Evolutionary conservation across 2,113 vertebrate species (phyloP).

Genomic region (Orcinus orca): DNA sequence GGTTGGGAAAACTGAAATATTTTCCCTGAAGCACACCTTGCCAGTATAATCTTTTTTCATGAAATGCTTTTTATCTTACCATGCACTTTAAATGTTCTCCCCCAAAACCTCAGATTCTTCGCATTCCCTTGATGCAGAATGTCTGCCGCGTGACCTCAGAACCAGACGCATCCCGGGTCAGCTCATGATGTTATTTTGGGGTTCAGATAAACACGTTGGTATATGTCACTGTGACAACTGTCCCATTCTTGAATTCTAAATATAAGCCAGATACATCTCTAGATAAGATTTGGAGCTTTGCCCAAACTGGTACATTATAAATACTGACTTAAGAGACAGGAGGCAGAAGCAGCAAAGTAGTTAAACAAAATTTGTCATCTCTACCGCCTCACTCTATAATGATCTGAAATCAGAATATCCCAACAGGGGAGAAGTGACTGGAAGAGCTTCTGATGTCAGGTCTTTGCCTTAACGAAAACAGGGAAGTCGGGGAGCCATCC

Average conservation of each 20-base stretch:
- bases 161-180: neutral
- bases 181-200: neutral
- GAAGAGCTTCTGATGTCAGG: neutral
- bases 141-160: neutral
- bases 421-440: neutral
- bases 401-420: neutral
- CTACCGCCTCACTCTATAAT: neutral
- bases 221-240: neutral
- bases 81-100: neutral
- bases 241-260: neutral
- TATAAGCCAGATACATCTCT: neutral
- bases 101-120: neutral
- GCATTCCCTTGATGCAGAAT: neutral
- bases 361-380: neutral
- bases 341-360: neutral
- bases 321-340: neutral
- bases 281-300: neutral
- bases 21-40: neutral
- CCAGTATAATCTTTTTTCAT: neutral
- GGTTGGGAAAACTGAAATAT: neutral
- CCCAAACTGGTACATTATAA: neutral
- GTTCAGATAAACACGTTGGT: neutral
- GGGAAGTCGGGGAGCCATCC: no score
- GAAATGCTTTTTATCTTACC: conserved; percentile 4
- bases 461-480: neutral